Evolutionary conservation across 2,113 vertebrate species (phyloP), one percentile per base, ranked within the genome.

Genomic region (Theropithecus gelada): DNA sequence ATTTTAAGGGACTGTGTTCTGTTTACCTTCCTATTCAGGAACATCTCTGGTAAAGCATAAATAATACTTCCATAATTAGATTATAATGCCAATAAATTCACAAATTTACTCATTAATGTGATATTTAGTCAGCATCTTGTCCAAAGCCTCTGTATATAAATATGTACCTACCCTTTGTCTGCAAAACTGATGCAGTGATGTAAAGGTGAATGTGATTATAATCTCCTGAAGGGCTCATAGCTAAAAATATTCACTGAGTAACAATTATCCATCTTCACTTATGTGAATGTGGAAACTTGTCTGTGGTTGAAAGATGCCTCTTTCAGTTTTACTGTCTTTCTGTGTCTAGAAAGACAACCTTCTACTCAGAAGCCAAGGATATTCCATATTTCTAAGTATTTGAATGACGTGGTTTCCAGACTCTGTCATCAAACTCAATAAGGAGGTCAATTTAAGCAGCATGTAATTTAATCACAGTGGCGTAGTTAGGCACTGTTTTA

Each of bases 401-500:
- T 93, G 61, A 90, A 45, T 80, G 90, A 70, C 14, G 6, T 85
- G 59, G 82, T 88, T 88, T 87, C 80, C 80, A 88, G 95, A 79
- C 27, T 38, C 17, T 9, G 45, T 72, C 72, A 59, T 76, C 64
- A 93, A 95, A 96, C 73, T 95, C 81, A 97, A 88, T 98, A 97
- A 97, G 73, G 72, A 94, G 52, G 40, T 55, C 82, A 75, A 18
- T 94, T 81, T 82, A 83, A 70, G 91, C 45, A 72, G 43, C 14
- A 8, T 52, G 5, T 88, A 97, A 97, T 88, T 61, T 40, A 90
- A 94, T 96, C 82, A 88, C 45, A 3, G 22, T 68, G 94, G 40
- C 22, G 18, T 61, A 88, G 50, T 86, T 83, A 93, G 13, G 38
- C n/a, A 43, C 96, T 97, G 91, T 91, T 96, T 96, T 96, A 91